Evolutionary conservation across 2,888 invertebrate genomes (phyloP), one percentile per base, ranked within the genome.

Genomic region (Argynnis bischoffii): DNA sequence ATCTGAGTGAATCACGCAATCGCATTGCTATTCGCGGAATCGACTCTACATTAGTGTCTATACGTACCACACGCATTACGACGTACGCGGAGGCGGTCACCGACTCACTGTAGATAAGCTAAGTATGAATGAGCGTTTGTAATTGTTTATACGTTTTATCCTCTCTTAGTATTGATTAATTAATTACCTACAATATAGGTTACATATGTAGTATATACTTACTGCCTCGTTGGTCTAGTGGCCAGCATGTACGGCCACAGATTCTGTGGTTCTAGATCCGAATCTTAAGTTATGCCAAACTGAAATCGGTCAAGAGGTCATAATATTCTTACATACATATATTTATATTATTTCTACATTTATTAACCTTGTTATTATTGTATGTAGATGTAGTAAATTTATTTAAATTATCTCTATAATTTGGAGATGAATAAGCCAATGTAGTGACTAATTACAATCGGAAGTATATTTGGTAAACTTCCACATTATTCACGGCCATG

Each of bases 1-100:
- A 75, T 72, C 72, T 66, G 73, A 69, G 75, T 89, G 88, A 89
- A 77, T 88, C 88, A 89, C 76, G 75, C 76, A 48, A 59, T 13
- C 26, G 47, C 78, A 78, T 76, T 76, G 63, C 46, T 72, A 72
- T 88, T 88, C 87, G 78, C 77, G 75, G 88, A 87, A 87, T 75
- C 72, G 67, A 67, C 72, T 70, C 31, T 35, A 57, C 47, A 48
- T 59, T 48, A 64, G 73, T 75, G 26, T 26, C 26, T 26, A 26
- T 26, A 78, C 76, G 76, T 76, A 74, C 26, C 75, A 69, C 75
- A 75, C 77, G 79, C 61, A 75, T 75, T 69, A 54, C 56, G 15
- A 69, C 60, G 61, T 69, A 47, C 69, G 72, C 73, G 73, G 74
- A 75, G 77, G 75, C 84, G 87, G 84, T 88, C 87, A 87, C 82